A percentile compares a stretch with the other conserved stretches of the same genome.
Conservation (phyloP, 2,888 invertebrate genomes). For the Ferrisia virgata region DNA sequence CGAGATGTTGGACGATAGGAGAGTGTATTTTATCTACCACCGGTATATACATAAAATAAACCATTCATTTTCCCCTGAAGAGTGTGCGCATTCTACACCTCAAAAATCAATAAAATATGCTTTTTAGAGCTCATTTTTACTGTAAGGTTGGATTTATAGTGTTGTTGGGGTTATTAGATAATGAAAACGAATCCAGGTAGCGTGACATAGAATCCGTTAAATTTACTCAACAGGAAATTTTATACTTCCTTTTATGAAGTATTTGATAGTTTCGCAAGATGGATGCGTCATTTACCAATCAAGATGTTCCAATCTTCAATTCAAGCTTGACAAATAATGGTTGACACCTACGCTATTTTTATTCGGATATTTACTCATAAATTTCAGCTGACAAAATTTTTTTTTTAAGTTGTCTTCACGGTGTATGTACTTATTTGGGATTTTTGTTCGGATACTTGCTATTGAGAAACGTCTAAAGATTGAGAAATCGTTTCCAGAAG, state of each 20-base stretch:
- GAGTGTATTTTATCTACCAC: slow-evolving; percentile 33
- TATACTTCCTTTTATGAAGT: not conserved
- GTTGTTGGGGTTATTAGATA: slow-evolving; percentile 54
- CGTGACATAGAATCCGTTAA: not conserved
- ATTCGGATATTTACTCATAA: not conserved
- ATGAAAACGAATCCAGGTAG: slow-evolving; percentile 54
- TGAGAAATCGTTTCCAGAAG: too few species aligned
- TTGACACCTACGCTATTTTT: not conserved
- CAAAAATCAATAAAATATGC: slow-evolving; percentile 41
- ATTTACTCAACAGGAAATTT: not conserved
- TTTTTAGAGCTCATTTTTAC: slow-evolving; percentile 35
- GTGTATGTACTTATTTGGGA: too few species aligned
- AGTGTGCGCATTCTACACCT: slow-evolving; percentile 34
- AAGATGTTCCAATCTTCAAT: not conserved
- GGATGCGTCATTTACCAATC: not conserved
- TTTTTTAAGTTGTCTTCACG: too few species aligned
- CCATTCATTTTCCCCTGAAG: slow-evolving; percentile 21
- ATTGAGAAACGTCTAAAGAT: too few species aligned
- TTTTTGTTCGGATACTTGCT: too few species aligned
- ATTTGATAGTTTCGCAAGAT: not conserved
- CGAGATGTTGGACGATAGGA: slow-evolving; percentile 34
- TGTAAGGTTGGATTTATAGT: slow-evolving; percentile 29
- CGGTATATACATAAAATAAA: slow-evolving; percentile 13
- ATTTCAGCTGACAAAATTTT: too few species aligned
- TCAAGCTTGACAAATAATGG: not conserved